Percentiles rank a stretch among this genome's conserved stretches.
These are phyloP conservation scores for Bicyclus anynana DNA, from an alignment of 1,140 invertebrate genomes.

Conservation along the genomic window DNA sequence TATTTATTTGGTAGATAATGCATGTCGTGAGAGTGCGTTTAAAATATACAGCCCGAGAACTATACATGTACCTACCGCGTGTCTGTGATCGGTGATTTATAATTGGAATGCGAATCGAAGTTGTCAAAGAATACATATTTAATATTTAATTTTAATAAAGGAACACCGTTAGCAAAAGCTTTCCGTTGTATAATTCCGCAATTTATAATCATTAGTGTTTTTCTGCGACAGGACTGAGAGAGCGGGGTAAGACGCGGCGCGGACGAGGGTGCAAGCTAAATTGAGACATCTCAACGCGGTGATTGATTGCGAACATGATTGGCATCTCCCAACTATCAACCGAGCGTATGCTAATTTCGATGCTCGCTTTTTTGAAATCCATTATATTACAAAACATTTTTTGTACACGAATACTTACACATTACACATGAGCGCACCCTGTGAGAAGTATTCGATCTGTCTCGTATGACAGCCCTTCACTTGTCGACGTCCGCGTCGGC, in stretches of 20 bases:
- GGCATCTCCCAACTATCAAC: conserved; percentile 54
- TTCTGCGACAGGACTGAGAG: conserved; percentile 38
- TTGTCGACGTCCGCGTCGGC: conserved; percentile 33
- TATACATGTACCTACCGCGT: no score
- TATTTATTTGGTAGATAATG: background rate
- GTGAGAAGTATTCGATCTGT: conserved; percentile 62
- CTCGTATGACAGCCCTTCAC: conserved; percentile 70
- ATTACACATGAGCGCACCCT: conserved; percentile 52
- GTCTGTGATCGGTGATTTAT: background rate
- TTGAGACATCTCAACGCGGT: conserved; percentile 66
- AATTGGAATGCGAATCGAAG: background rate
- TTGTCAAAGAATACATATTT: background rate
- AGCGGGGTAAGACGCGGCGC: conserved; percentile 22
- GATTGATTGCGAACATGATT: conserved; percentile 68
- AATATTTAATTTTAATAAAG: conserved; percentile 19
- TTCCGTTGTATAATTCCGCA: conserved; percentile 58
- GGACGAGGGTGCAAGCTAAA: conserved; percentile 53
- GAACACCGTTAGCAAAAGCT: conserved; percentile 37
- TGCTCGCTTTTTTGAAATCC: conserved; percentile 29
- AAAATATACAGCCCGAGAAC: background rate
- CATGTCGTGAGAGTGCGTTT: background rate
- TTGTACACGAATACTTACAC: conserved; percentile 39
- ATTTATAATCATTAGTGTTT: conserved; percentile 68
- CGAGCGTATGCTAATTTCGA: conserved; percentile 52
- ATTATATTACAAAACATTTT: conserved; percentile 38